A percentile compares a stretch with the other conserved stretches of the same genome.
phyloP scores from a whole-genome alignment of 1,140 invertebrate species.

The Archegozetes longisetosus region DNA sequence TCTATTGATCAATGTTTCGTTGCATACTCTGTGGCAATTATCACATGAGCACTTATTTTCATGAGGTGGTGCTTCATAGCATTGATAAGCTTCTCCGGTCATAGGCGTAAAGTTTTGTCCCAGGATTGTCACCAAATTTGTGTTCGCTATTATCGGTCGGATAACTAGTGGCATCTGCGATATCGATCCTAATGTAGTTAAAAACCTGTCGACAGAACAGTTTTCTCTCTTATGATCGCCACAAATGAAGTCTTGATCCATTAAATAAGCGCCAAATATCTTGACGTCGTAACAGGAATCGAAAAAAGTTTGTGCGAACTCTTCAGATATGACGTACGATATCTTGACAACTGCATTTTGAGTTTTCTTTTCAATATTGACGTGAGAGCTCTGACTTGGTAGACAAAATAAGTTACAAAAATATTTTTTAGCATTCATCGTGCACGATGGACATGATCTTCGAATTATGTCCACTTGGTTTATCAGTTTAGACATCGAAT shows the following conservation, averaged over 20 bases:
- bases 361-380: neutral
- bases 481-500: conserved; percentile 9
- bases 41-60: conserved; percentile 9
- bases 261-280: conserved; percentile 7
- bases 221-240: neutral
- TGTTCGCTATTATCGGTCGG: neutral
- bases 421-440: conserved; percentile 8
- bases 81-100: conserved; percentile 6
- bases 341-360: conserved; percentile 4
- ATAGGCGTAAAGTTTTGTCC: neutral
- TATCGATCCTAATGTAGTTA: neutral
- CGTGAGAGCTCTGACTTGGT: conserved; percentile 8
- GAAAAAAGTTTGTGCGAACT: conserved; percentile 7
- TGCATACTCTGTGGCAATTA: conserved; percentile 8
- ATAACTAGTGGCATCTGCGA: conserved; percentile 5
- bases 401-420: conserved; percentile 12
- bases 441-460: conserved; percentile 8
- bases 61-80: conserved; percentile 12
- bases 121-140: neutral
- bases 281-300: conserved; percentile 7
- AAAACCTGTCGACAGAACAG: conserved; percentile 5
- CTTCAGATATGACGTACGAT: conserved; percentile 9
- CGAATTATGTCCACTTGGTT: conserved; percentile 10
- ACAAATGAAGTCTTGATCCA: conserved; percentile 6
- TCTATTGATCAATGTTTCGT: neutral